These are phyloP conservation scores for Anthopleura sola DNA, from an alignment of 64 coral and sea anemone genomes.

Conservation along the genomic window DNA sequence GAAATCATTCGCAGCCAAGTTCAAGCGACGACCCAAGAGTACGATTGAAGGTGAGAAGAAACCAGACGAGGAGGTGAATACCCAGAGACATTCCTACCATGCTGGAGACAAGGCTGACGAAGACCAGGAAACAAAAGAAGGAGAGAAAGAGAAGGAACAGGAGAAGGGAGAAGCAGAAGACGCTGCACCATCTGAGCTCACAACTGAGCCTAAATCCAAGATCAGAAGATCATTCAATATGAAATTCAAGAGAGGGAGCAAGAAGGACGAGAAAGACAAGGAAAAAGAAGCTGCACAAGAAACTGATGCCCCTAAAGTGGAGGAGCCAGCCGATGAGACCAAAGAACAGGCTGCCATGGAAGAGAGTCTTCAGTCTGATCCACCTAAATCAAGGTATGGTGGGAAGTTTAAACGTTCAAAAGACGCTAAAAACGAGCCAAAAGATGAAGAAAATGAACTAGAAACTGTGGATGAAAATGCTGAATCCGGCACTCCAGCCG, in stretches of 20 bases:
- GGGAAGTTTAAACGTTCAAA: slow-evolving; percentile 22
- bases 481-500: slow-evolving; percentile 4
- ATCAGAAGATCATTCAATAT: slow-evolving; percentile 53
- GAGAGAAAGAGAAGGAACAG: slow-evolving; percentile 4
- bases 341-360: not conserved
- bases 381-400: slow-evolving; percentile 41
- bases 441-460: slow-evolving; percentile 38
- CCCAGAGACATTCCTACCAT: slow-evolving; percentile 71
- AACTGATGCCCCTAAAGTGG: not conserved
- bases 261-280: slow-evolving; percentile 24
- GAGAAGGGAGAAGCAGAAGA: slow-evolving; percentile 2
- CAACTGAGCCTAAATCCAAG: slow-evolving; percentile 58
- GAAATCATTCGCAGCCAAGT: slow-evolving; percentile 5
- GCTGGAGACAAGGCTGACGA: slow-evolving; percentile 47
- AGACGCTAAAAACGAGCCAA: slow-evolving; percentile 19
- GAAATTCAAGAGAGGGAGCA: slow-evolving; percentile 56
- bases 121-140: slow-evolving; percentile 20
- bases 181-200: slow-evolving; percentile 13
- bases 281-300: slow-evolving; percentile 23
- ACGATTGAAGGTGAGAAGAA: slow-evolving; percentile 40
- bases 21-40: slow-evolving; percentile 54
- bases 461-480: slow-evolving; percentile 46
- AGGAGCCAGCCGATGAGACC: slow-evolving; percentile 4
- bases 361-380: slow-evolving; percentile 28
- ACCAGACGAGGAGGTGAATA: slow-evolving; percentile 18